These are phyloP conservation scores for Syngnathus typhle DNA, from an alignment of 2,113 vertebrate genomes.

Conservation along the genomic window DNA sequence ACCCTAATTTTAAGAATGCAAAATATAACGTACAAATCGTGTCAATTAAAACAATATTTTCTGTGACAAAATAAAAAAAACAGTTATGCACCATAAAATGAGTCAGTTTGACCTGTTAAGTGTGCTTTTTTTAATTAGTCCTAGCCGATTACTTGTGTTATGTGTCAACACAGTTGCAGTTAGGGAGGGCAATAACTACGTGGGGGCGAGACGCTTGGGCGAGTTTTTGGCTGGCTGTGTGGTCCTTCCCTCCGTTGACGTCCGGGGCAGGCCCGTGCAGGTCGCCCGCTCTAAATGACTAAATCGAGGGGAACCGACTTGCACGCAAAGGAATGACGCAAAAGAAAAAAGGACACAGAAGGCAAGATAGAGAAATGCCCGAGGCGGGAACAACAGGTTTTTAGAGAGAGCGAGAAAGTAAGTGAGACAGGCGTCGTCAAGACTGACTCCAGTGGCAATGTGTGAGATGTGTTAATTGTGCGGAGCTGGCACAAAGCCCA, in stretches of 20 bases:
- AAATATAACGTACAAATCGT: too few species aligned
- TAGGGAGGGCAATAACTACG: conserved; percentile 14
- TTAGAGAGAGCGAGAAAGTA: background rate
- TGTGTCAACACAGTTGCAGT: conserved; percentile 1
- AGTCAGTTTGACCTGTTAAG: too few species aligned
- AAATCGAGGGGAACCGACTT: conserved; percentile 47
- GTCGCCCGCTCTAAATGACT: conserved; percentile 51
- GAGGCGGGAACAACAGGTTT: conserved; percentile 19
- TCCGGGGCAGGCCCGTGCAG: conserved; percentile 53
- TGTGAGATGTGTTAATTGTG: conserved; percentile 45
- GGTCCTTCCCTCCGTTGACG: conserved; percentile 34
- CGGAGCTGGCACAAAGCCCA: conserved; percentile 42
- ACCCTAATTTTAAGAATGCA: too few species aligned
- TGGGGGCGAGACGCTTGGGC: background rate
- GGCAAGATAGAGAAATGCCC: background rate
- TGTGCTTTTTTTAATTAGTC: conserved; percentile 27
- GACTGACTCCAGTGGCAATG: conserved; percentile 21
- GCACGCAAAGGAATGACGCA: conserved; percentile 59
- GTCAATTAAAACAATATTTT: too few species aligned
- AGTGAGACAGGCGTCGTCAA: conserved; percentile 15
- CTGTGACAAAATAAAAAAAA: too few species aligned
- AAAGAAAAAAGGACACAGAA: background rate
- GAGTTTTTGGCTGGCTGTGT: conserved; percentile 40
- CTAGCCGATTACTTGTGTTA: conserved; percentile 49
- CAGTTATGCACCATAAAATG: too few species aligned